phyloP scores from a whole-genome alignment of 2,797 vertebrate species.

The Pangasius krempfi region DNA sequence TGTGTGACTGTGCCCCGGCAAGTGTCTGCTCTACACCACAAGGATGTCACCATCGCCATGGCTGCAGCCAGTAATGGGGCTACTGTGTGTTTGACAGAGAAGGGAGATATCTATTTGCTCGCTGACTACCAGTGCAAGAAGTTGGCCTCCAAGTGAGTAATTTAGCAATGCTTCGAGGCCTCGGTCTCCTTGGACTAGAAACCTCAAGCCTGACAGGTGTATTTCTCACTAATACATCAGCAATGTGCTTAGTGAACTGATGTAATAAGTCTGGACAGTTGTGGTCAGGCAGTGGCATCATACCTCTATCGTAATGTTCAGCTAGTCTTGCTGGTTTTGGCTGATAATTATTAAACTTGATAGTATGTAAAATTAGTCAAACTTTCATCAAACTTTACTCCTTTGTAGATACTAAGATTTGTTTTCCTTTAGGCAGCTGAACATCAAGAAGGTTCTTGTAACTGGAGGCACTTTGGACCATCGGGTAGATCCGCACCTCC shows the following conservation, averaged over 20 bases:
- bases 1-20: constrained; percentile 87
- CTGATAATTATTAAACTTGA: neutral
- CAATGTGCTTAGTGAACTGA: neutral
- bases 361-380: neutral
- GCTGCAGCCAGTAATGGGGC: constrained; percentile 91
- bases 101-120: constrained; percentile 92
- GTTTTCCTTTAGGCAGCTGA: constrained; percentile 82
- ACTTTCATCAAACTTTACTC: neutral
- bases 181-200: neutral
- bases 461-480: constrained; percentile 90
- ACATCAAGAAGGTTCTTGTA: constrained; percentile 92
- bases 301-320: neutral
- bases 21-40: constrained; percentile 93
- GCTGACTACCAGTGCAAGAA: constrained; percentile 97
- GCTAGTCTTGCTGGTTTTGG: neutral
- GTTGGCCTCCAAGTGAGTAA: constrained; percentile 89
- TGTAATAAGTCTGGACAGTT: neutral
- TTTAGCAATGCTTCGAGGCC: constrained; percentile 17
- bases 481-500: constrained; percentile 85
- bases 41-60: constrained; percentile 85
- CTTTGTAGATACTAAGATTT: neutral
- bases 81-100: constrained; percentile 90
- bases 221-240: constrained; percentile 13
- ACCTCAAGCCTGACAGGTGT: neutral
- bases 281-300: neutral